These are phyloP conservation scores for Apis cerana DNA, from an alignment of 1,140 invertebrate genomes.

Conservation along the genomic window DNA sequence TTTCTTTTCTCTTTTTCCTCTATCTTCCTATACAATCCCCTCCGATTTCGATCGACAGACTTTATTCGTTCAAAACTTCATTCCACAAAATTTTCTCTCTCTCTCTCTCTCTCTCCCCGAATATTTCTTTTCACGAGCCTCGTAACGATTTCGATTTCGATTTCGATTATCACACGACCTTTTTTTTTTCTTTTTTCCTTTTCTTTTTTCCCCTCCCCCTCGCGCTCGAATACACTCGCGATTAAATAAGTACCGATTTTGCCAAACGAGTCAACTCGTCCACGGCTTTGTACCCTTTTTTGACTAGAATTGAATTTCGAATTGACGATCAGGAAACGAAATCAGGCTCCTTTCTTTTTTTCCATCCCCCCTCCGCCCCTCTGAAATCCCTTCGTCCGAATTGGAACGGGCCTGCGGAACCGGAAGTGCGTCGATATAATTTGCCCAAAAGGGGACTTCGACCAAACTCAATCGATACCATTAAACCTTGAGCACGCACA, in stretches of 20 bases:
- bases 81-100: not conserved
- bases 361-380: not conserved
- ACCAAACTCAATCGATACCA: conserved; percentile 80
- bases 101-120: too few species aligned
- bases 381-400: conserved; percentile 1
- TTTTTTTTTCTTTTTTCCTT: not conserved
- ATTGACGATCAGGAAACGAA: conserved; percentile 50
- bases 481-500: conserved; percentile 68
- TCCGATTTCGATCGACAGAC: conserved; percentile 10
- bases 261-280: conserved; percentile 60
- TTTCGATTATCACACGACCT: not conserved
- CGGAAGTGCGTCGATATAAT: conserved; percentile 78
- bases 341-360: conserved; percentile 47
- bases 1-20: not conserved
- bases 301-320: conserved; percentile 81
- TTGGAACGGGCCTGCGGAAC: conserved; percentile 64
- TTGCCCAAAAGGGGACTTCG: conserved; percentile 81
- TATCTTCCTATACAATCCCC: not conserved
- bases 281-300: conserved; percentile 78
- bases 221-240: conserved; percentile 44
- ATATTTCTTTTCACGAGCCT: conserved; percentile 10
- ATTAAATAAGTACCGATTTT: conserved; percentile 79
- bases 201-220: conserved; percentile 2
- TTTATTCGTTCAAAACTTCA: too few species aligned
- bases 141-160: conserved; percentile 12